Evolutionary conservation across 2,888 invertebrate species (phyloP), one percentile per base, ranked within the genome.

Genomic region (Apantesis nais): DNA sequence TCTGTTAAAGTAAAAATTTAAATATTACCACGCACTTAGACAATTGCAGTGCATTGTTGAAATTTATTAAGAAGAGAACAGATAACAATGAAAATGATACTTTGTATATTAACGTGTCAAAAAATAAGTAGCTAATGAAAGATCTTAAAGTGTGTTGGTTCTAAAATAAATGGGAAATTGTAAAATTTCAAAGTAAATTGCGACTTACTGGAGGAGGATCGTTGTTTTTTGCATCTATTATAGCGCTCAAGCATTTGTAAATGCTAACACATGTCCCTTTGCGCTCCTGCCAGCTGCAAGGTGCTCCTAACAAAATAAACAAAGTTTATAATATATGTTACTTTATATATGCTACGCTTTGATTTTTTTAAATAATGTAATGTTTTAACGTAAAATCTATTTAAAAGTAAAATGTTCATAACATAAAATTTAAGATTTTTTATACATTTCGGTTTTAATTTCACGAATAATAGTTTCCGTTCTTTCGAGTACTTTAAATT

Each of bases 161-260:
- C 39, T 11, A 39, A 39, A 39, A 39, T 22, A 52, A 52, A 2
- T 9, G 22, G 9, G 22, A 52, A n/a, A 9, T n/a, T 16, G 29
- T 25, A 12, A 58, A 58, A 58, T 29, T 16, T 58, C 1, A 58
- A 16, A 29, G 3, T 7, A 16, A 37, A 55, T 37, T 52, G 3
- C 0, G 0, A 63, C 68, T 68, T 55, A 68, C 68, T 41, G 63
- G 63, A 22, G 68, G 68, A 16, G 68, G 63, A 3, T 58, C 41
- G 0, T 41, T 31, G 29, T 68, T 63, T 39, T 63, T 58, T 29
- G 55, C 29, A 55, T 68, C 63, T 29, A 68, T 63, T 29, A 62
- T 58, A 41, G 68, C 68, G 31, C 68, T 68, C 16, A 68, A 39
- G 16, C 68, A 68, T 41, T 63, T 63, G 11, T 58, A 63, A 55